Evolutionary conservation across 2,888 invertebrate species (phyloP).

Genomic region (Alitta virens): DNA sequence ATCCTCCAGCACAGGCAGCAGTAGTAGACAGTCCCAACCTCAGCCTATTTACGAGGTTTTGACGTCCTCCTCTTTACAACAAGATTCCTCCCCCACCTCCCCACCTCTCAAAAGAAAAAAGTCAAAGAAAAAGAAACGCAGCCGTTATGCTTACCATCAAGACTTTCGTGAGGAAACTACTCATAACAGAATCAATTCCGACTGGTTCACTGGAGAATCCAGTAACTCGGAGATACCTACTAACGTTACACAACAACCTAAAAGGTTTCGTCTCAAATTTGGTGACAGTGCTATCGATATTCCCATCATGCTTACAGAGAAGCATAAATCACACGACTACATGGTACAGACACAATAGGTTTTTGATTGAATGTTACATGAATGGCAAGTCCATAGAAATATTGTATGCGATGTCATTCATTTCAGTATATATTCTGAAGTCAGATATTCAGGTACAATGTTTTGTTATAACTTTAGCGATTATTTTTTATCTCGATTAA

Average conservation of each 20-base stretch:
- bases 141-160: background rate
- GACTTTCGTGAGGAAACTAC: background rate
- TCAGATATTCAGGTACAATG: too few relatives aligned
- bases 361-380: too few relatives aligned
- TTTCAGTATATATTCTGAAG: too few relatives aligned
- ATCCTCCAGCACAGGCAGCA: background rate
- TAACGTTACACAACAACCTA: background rate
- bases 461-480: too few relatives aligned
- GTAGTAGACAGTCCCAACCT: background rate
- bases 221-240: background rate
- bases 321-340: too few relatives aligned
- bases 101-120: background rate
- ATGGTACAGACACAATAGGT: too few relatives aligned
- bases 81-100: background rate
- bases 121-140: conserved; percentile 15
- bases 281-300: background rate
- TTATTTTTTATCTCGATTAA: too few relatives aligned
- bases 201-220: background rate
- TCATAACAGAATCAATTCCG: background rate
- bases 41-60: too few relatives aligned
- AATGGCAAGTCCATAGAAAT: too few relatives aligned
- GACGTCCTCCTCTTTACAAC: background rate
- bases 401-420: too few relatives aligned
- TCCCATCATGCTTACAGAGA: background rate
- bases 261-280: background rate